Evolutionary conservation across 2,888 invertebrate species (phyloP), one percentile per base, ranked within the genome.

Genomic region (Cyclophora albipunctata): DNA sequence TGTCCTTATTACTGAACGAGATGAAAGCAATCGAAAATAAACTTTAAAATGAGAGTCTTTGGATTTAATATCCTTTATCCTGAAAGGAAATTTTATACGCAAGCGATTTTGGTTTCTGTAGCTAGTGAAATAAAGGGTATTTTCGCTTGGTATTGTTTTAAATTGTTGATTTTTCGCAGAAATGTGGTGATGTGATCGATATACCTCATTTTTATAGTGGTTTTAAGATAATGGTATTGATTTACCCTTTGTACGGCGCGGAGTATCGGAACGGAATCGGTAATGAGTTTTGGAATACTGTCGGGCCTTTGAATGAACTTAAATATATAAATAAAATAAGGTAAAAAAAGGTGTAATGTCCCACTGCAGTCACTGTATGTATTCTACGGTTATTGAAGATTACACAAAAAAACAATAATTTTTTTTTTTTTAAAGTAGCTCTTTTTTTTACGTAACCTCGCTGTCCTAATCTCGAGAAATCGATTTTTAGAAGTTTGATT

Each of bases 191-290:
- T 72, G 70, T 71, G 74, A 74, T 75, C 66, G 70, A 74, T 72
- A 80, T 79, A 69, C 75, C 75, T 83, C 78, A 81, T 81, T 86
- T 84, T 86, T 85, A 81, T 81, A 77, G 84, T 84, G 83, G 84
- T 84, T 85, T 81, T 73, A 76, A 83, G 83, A 81, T 87, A 85
- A 87, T 87, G 78, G 78, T 85, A 86, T 87, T 87, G 87, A 84
- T 84, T 87, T 80, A 81, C 81, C 77, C 73, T 72, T 64, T 73
- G 73, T 69, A 53, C 52, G 48, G 73, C 37, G 37, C 4, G 58
- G 72, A 71, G 67, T 75, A 78, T 78, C 77, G 71, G 70, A 66
- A 71, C 63, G 69, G 65, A 55, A 75, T 79, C 73, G 73, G 66
- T 74, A 71, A 77, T 75, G 73, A 64, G 55, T 72, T 71, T 71